Base-by-base conservation (phyloP, 2,113 vertebrate genomes). In the Coracopsis vasa region DNA sequence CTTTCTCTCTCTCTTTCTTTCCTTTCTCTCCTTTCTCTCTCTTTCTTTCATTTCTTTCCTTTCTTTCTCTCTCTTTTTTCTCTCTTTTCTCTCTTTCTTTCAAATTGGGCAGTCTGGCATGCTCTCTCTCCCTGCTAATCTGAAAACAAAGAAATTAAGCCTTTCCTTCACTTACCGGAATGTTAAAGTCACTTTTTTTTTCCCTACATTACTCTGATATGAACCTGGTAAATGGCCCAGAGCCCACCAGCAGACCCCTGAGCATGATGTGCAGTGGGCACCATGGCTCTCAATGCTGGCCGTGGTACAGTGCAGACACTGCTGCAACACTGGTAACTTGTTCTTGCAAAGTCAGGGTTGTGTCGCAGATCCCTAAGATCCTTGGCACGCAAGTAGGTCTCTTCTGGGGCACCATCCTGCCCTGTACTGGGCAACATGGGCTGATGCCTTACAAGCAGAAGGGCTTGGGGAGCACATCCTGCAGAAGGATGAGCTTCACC, bases 361-460 rank as follows among this genome's bases (percentile, higher is more conserved):
- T 11, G n/a, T n/a, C 11, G 2, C 41, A 39, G 41, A 39, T 23
- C 23, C 17, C 41, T 24, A 5, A 27, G 56, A 16, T 45, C 16
- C 81, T 17, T 8, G 2, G 14, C 29, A 29, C 29, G 5, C 24
- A 5, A 8, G 11, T 6, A 12, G 6, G 0, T 12, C 0, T 1
- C 29, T 48, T 9, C 71, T 48, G 35, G 35, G n/a, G 16, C 25
- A 35, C 24, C 31, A 4, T 29, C 19, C 71, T 56, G 24, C 51
- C 29, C 41, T 1, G 5, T 10, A 19, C 51, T 16, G 2, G 7
- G 61, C 23, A 39, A 50, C 0, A 5, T 1, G 4, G 7, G 29
- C 28, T 29, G 15, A 17, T 9, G 7, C 41, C 28, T 10, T 15
- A 10, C 3, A 6, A 42, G 31, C 12, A 6, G 13, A 17, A n/a